Conservation (phyloP, 2,888 invertebrate genomes). For the Pyrocoelia pectoralis region DNA sequence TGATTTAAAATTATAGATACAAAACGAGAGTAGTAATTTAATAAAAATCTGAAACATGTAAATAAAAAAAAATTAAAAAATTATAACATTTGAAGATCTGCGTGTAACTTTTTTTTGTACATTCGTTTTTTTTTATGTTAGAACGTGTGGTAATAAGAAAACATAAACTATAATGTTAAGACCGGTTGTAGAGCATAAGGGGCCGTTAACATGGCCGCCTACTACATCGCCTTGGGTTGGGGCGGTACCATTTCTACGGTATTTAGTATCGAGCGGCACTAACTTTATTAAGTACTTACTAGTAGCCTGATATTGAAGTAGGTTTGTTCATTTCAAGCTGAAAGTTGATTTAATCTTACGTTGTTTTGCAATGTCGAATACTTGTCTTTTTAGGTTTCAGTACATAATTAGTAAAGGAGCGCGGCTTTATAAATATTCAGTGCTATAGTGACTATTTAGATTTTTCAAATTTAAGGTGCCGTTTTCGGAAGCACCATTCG, state of each 20-base stretch:
- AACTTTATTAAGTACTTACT: conserved; percentile 12
- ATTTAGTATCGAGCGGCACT: conserved; percentile 40
- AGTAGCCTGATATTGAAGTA: neutral
- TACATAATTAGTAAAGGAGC: too few species aligned
- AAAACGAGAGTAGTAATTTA: neutral
- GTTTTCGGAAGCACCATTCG: too few species aligned
- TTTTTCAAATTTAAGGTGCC: too few species aligned
- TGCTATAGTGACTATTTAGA: too few species aligned
- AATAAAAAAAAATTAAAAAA: neutral
- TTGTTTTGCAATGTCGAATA: neutral
- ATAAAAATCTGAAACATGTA: neutral
- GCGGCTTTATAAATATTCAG: too few species aligned
- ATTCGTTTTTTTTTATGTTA: neutral
- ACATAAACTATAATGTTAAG: conserved; percentile 34
- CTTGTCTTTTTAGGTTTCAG: too few species aligned
- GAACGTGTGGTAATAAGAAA: conserved; percentile 18
- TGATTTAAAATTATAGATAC: neutral
- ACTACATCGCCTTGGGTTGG: conserved; percentile 48
- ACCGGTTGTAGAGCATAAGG: conserved; percentile 44
- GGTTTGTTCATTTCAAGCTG: neutral
- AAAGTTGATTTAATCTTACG: neutral
- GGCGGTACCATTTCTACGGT: conserved; percentile 42
- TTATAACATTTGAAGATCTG: neutral
- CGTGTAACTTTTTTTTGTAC: neutral
- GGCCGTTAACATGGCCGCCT: conserved; percentile 48